Percentiles rank a stretch among this genome's conserved stretches.
Evolutionary conservation across 2,888 invertebrate genomes (phyloP).

Genomic region (Polydrusus pterygomalis): DNA sequence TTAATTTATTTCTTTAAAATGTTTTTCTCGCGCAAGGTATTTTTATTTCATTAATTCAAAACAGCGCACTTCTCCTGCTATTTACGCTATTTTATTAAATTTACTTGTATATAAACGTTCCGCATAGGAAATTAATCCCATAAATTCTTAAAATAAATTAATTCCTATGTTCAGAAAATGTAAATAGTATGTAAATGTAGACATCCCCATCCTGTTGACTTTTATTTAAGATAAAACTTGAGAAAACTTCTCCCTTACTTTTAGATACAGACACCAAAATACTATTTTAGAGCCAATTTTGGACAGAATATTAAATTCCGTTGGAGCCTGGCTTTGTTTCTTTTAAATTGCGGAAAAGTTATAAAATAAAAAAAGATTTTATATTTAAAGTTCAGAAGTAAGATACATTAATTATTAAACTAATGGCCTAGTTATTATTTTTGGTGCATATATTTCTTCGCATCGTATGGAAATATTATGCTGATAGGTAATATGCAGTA

Average conservation of each 20-base stretch:
- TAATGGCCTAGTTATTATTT: not conserved
- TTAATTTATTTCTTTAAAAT: constrained; percentile 14
- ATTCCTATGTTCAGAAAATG: constrained; percentile 55
- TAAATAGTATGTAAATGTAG: constrained; percentile 56
- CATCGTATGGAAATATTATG: too few species aligned
- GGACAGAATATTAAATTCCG: constrained; percentile 48
- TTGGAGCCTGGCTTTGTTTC: constrained; percentile 23
- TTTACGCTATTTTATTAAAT: constrained; percentile 48
- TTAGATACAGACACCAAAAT: constrained; percentile 52
- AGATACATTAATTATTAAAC: not conserved
- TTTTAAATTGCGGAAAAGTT: constrained; percentile 30
- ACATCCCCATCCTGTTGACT: constrained; percentile 50
- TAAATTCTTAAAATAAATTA: constrained; percentile 56
- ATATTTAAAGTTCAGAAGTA: constrained; percentile 9
- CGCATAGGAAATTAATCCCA: constrained; percentile 57
- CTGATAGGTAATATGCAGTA: too few species aligned
- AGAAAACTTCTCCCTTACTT: constrained; percentile 50
- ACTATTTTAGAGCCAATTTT: constrained; percentile 55
- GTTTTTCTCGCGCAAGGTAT: constrained; percentile 1
- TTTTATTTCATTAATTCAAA: constrained; percentile 34
- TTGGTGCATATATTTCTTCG: too few species aligned
- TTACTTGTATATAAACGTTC: constrained; percentile 47
- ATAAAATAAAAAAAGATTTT: constrained; percentile 39
- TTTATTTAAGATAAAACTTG: constrained; percentile 57
- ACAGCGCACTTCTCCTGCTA: constrained; percentile 30